These are phyloP conservation scores for Halcyon leucocephala DNA, from an alignment of 2,797 vertebrate species.

Conservation along the genomic window DNA sequence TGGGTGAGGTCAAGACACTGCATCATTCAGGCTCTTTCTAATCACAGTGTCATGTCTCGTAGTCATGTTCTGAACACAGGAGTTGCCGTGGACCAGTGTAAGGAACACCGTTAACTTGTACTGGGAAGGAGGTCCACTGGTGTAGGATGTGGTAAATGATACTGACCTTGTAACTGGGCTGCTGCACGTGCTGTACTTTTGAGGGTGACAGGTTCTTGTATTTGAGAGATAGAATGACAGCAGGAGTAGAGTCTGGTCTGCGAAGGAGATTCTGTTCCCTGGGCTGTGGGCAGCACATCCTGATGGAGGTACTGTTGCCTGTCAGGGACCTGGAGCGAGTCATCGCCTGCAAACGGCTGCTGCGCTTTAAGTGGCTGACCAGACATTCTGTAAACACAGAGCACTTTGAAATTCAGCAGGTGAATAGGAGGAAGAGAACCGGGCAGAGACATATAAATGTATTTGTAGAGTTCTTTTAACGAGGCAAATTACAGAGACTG, in stretches of 20 bases:
- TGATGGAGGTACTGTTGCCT: not conserved
- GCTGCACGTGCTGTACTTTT: not conserved
- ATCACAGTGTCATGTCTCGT: not conserved
- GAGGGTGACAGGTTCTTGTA: not conserved
- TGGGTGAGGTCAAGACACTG: not conserved
- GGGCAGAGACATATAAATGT: not conserved
- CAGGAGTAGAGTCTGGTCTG: not conserved
- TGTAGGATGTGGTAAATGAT: not conserved
- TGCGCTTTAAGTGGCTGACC: not conserved
- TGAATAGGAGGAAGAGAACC: not conserved
- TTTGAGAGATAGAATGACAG: not conserved
- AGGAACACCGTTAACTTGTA: not conserved
- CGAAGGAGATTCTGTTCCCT: not conserved
- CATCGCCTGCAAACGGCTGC: not conserved
- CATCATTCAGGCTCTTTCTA: not conserved
- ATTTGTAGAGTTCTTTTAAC: not conserved
- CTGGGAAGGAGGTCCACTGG: not conserved
- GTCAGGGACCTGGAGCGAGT: not conserved
- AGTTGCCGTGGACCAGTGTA: not conserved
- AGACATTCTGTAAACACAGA: not conserved
- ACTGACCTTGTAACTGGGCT: not conserved
- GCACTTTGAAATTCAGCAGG: not conserved
- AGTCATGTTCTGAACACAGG: not conserved
- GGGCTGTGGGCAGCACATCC: fast-evolving
- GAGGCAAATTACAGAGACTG: not conserved